Evolutionary conservation across 2,797 vertebrate genomes (phyloP), one percentile per base, ranked within the genome.

Genomic region (Malacoctenus gilli): DNA sequence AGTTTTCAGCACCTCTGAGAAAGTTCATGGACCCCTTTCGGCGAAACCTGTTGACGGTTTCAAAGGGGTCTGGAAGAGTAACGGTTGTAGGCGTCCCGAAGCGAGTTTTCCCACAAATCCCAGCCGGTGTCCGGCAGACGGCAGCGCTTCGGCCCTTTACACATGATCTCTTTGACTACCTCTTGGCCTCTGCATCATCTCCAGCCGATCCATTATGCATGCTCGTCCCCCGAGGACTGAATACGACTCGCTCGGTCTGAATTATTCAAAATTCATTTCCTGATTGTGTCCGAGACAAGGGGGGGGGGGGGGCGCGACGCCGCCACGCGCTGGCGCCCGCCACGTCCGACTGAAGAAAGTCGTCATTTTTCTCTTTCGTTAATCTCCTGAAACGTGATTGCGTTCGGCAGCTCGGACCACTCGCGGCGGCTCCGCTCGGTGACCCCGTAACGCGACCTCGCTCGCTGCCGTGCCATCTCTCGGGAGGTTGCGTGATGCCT

Each of bases 221-320:
- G 69, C 55, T 21, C 6, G 8, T 67, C 72, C 47, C n/a, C 66
- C 10, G 50, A 46, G 58, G 71, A 65, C 46, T 13, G 37, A 34
- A 66, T 34, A 23, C 51, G 54, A 47, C 43, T 2, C 18, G 41
- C 39, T 38, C 48, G 5, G 14, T 21, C 67, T 89, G 68, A 89
- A 89, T 89, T 81, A 88, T 89, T 87, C 68, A 90, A 28, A 64
- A 38, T 16, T 63, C 37, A 62, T 69, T 83, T 87, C 60, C 70
- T 80, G 70, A 56, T 65, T 46, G 62, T 41, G 69, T 74, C 42
- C 53, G 1, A 51, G 58, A 37, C 19, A 4, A 2, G n/a, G n/a
- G 4, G 36, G 25, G 39, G 3, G 20, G 31, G 35, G 36, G n/a
- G 20, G 51, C 49, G 25, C 32, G 9, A 6, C 4, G 9, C 25